A percentile compares a stretch with the other conserved stretches of the same genome.
Evolutionary conservation across 2,113 vertebrate genomes (phyloP).

Genomic region (Perca flavescens): DNA sequence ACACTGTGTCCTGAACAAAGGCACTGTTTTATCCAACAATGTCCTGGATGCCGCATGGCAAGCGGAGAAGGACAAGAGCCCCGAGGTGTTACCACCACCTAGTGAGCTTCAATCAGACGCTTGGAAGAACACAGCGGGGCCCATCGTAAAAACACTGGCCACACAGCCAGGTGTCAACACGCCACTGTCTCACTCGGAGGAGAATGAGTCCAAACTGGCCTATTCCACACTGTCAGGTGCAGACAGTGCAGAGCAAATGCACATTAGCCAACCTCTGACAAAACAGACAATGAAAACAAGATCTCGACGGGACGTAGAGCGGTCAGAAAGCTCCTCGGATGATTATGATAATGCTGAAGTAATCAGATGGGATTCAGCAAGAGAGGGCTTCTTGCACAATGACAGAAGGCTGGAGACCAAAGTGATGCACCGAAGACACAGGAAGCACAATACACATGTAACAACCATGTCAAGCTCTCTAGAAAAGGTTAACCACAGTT

Average conservation of each 20-base stretch:
- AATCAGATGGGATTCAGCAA: constrained; percentile 89
- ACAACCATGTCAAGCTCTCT: constrained; percentile 84
- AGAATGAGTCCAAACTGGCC: constrained; percentile 87
- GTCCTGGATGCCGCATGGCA: constrained; percentile 87
- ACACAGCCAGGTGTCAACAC: constrained; percentile 91
- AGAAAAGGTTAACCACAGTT: constrained; percentile 87
- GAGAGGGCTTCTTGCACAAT: constrained; percentile 88
- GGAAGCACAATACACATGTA: constrained; percentile 89
- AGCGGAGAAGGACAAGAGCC: constrained; percentile 83
- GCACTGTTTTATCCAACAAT: constrained; percentile 88
- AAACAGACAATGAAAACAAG: constrained; percentile 84
- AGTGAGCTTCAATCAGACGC: constrained; percentile 92
- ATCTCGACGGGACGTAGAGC: constrained; percentile 83
- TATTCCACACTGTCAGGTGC: constrained; percentile 84
- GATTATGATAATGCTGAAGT: constrained; percentile 84
- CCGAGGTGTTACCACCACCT: constrained; percentile 88
- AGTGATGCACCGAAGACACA: constrained; percentile 83
- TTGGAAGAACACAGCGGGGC: constrained; percentile 90
- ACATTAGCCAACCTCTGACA: constrained; percentile 87
- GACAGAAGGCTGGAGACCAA: constrained; percentile 86
- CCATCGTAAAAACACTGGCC: constrained; percentile 91
- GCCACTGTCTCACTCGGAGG: constrained; percentile 89
- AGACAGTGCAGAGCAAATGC: constrained; percentile 87
- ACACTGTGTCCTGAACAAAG: constrained; percentile 91
- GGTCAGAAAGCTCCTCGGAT: constrained; percentile 89